Evolutionary conservation across 2,113 vertebrate species (phyloP), one percentile per base, ranked within the genome.

Genomic region (Entelurus aequoreus): DNA sequence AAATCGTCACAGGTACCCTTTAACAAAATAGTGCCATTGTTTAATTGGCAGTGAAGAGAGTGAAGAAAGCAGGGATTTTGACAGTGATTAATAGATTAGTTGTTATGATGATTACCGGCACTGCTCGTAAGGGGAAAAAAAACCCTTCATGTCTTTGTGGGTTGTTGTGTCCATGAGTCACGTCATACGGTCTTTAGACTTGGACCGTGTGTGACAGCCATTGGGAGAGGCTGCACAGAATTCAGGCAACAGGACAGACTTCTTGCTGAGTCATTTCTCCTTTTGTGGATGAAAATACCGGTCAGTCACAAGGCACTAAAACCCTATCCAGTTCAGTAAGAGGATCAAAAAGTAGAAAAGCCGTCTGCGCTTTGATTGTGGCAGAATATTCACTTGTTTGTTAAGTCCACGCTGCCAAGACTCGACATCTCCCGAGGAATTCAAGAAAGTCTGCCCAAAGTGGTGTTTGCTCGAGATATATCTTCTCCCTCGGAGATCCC

Each of bases 191-290:
- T 14, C 10, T 9, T 13, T n/a, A 15, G 35, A 58, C n/a, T 53
- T 58, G 37, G 48, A 65, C 58, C 53, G 60, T 51, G 49, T 44
- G 50, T 38, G 48, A 52, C 48, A 66, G 58, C 44, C 42, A 38
- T 53, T 38, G 65, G 62, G 4, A 47, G 35, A 56, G 37, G 48
- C 42, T 47, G 13, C 36, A 13, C 16, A 52, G 44, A 54, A 54
- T 60, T 50, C 63, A 64, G 63, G 21, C 36, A 44, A n/a, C 14
- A 28, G 16, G 51, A 61, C 42, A 14, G 19, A 60, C 66, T 36
- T 46, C 70, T 40, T 69, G 67, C 68, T 72, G 69, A 82, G 69
- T 81, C 70, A 79, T 80, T 69, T 8, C 62, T 62, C 60, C 50
- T 58, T 72, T 60, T 63, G 61, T 63, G 69, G 66, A 4, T 63